Evolutionary conservation across 2,797 vertebrate genomes (phyloP).

Genomic region (Loris lydekkerianus): DNA sequence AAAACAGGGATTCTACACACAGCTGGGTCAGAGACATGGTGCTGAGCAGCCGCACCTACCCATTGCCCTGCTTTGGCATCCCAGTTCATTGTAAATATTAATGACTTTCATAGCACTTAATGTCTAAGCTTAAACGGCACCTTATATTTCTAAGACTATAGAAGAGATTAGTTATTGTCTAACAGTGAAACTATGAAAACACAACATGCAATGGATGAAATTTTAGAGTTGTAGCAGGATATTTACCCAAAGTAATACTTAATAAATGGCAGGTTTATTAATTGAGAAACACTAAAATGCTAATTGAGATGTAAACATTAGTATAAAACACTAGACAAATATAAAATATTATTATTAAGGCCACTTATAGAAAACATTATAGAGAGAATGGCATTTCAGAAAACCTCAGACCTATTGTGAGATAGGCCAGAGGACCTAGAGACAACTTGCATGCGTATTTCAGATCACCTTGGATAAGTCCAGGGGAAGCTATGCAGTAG

Average conservation of each 20-base stretch:
- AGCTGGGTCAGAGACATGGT: too few species aligned
- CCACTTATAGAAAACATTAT: not conserved
- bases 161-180: not conserved
- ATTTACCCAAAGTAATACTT: not conserved
- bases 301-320: not conserved
- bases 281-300: conserved; percentile 54
- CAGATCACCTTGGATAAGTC: not conserved
- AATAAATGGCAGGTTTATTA: not conserved
- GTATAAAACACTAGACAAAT: not conserved
- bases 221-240: not conserved
- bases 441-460: not conserved
- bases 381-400: not conserved
- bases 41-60: not conserved
- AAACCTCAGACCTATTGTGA: not conserved
- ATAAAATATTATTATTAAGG: not conserved
- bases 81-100: not conserved
- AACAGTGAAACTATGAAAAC: not conserved
- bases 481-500: not conserved
- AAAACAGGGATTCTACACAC: not conserved
- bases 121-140: not conserved
- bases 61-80: not conserved
- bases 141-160: not conserved
- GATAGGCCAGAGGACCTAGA: not conserved
- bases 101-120: not conserved
- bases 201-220: not conserved